These are phyloP conservation scores for Limnephilus lunatus DNA, from an alignment of 2,888 invertebrate genomes.

Conservation along the genomic window DNA sequence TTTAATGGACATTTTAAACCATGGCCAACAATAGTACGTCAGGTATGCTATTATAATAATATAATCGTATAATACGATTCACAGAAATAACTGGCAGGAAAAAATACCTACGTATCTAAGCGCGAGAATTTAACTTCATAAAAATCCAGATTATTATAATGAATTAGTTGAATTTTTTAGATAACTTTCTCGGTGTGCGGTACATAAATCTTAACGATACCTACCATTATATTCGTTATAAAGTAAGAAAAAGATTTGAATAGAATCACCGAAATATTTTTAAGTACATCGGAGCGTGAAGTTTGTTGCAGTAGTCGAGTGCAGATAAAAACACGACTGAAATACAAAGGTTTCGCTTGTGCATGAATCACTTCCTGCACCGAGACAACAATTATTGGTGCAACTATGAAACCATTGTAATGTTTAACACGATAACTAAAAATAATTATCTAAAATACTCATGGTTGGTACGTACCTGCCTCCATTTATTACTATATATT, in stretches of 20 bases:
- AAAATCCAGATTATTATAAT: not conserved
- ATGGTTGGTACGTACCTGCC: not conserved
- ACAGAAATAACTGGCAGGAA: not conserved
- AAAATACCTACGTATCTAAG: not conserved
- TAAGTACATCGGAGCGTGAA: constrained; percentile 29
- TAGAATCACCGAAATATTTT: constrained; percentile 14
- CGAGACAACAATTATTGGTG: not conserved
- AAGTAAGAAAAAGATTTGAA: constrained; percentile 24
- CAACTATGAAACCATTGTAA: not conserved
- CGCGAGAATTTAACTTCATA: not conserved
- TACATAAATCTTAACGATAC: not conserved
- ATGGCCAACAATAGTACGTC: not conserved
- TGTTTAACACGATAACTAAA: not conserved
- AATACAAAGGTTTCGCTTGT: constrained; percentile 2
- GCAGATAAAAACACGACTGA: constrained; percentile 24
- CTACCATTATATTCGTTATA: not conserved
- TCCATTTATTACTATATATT: not conserved
- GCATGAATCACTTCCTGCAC: constrained; percentile 6
- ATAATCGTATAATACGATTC: not conserved
- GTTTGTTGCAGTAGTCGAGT: constrained; percentile 22
- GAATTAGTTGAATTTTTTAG: not conserved
- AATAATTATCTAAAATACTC: not conserved
- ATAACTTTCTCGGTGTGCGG: not conserved
- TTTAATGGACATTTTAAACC: not conserved
- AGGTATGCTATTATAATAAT: not conserved